phyloP scores from a whole-genome alignment of 2,113 vertebrate species.

The Myxocyprinus asiaticus region DNA sequence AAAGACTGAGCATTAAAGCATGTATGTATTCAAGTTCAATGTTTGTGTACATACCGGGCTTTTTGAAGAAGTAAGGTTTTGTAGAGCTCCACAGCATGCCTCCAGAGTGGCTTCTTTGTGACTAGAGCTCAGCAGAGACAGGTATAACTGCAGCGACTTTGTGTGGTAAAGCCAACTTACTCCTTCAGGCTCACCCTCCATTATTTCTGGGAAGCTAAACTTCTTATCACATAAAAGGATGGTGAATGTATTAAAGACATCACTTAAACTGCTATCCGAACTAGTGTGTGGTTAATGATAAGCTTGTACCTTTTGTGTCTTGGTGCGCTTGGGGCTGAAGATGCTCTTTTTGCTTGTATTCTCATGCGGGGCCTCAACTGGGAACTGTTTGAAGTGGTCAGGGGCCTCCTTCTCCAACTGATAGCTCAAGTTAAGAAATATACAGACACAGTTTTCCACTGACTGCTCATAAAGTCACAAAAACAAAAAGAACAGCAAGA shows the following conservation, averaged over 20 bases:
- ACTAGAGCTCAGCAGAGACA: conserved; percentile 82
- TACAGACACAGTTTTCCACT: conserved; percentile 91
- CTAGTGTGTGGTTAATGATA: neutral
- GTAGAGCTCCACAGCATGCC: conserved; percentile 89
- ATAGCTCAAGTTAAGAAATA: conserved; percentile 92
- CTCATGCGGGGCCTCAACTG: conserved; percentile 46
- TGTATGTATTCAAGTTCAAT: no score
- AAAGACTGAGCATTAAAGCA: no score
- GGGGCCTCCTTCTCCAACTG: conserved; percentile 84
- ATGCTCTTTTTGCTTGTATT: conserved; percentile 80
- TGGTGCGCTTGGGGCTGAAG: conserved; percentile 87
- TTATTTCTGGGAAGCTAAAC: conserved; percentile 65
- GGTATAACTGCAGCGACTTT: conserved; percentile 83
- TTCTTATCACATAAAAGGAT: conserved; percentile 58
- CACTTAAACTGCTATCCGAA: no score
- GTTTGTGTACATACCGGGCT: conserved; percentile 70
- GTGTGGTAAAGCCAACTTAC: conserved; percentile 82
- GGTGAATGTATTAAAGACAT: neutral
- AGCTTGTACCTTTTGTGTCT: conserved; percentile 59
- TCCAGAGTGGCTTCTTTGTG: conserved; percentile 84
- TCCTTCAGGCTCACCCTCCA: conserved; percentile 76
- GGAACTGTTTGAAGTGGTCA: conserved; percentile 64
- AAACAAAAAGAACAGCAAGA: neutral
- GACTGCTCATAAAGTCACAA: conserved; percentile 69
- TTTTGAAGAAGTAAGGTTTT: conserved; percentile 89